Evolutionary conservation across 2,888 invertebrate genomes (phyloP).

Genomic region (Bembecia ichneumoniformis): DNA sequence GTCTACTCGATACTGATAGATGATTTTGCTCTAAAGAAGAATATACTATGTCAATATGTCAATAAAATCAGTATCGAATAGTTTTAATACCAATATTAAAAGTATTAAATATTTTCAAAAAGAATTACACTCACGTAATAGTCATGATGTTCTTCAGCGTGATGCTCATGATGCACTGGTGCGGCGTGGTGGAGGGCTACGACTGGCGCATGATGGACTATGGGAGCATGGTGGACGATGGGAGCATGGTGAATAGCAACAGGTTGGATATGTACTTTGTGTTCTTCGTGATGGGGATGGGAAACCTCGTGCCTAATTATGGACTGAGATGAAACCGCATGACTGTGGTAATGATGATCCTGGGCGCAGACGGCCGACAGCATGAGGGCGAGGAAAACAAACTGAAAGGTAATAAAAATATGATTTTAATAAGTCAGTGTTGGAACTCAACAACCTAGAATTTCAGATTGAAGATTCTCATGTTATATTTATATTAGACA

Average conservation of each 20-base stretch:
- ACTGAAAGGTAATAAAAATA: conserved; percentile 2
- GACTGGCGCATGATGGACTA: conserved; percentile 13
- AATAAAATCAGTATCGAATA: too few relatives aligned
- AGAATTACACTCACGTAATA: conserved; percentile 32
- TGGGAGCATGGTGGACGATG: conserved; percentile 5
- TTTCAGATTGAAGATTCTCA: too few relatives aligned
- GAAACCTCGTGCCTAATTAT: conserved; percentile 20
- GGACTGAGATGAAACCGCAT: conserved; percentile 28
- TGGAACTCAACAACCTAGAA: too few relatives aligned
- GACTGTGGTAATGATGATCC: conserved; percentile 19
- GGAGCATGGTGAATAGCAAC: conserved; percentile 3
- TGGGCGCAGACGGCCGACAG: conserved; percentile 24
- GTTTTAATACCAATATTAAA: too few relatives aligned
- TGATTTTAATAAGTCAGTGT: too few relatives aligned
- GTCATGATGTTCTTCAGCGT: conserved; percentile 32
- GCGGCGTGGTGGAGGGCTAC: conserved; percentile 9
- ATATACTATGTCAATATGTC: too few relatives aligned
- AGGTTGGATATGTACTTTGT: conserved; percentile 2
- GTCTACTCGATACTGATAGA: too few relatives aligned
- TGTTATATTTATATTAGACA: too few relatives aligned
- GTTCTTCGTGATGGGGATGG: conserved; percentile 8
- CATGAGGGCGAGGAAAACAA: conserved; percentile 12
- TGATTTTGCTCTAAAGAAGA: too few relatives aligned
- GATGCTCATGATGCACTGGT: conserved; percentile 11
- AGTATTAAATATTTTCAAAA: background rate